Conservation (phyloP, 2,888 invertebrate genomes). For the Lasius fuliginosus region DNA sequence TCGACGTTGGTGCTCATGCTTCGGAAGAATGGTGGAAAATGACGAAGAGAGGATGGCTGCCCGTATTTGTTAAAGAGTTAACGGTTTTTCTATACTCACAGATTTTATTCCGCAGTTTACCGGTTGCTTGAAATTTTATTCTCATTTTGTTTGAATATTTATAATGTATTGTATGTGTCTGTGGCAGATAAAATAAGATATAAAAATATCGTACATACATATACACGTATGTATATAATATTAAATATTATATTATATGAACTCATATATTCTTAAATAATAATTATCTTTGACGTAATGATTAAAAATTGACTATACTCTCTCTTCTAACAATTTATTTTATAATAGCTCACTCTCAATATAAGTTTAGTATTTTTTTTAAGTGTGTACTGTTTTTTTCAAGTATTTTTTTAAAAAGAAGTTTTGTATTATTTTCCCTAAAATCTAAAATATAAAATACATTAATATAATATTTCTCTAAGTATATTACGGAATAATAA, state of each 20-base stretch:
- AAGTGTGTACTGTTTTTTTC: neutral
- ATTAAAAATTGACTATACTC: neutral
- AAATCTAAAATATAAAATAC: neutral
- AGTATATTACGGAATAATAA: slow-evolving; percentile 7
- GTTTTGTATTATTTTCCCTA: neutral
- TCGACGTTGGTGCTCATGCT: neutral
- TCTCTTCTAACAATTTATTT: neutral
- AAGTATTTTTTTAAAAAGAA: neutral
- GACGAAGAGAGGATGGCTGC: neutral
- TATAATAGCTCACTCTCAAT: neutral
- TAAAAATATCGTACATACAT: too few species aligned
- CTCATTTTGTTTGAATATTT: neutral
- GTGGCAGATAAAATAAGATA: neutral
- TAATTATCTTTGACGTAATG: neutral
- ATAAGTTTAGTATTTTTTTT: neutral
- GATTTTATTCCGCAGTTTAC: neutral
- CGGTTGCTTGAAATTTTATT: neutral
- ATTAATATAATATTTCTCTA: neutral
- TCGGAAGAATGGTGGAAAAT: slow-evolving; percentile 12
- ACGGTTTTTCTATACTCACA: neutral
- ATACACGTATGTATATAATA: neutral
- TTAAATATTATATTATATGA: neutral
- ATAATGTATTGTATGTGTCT: neutral
- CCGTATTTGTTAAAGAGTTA: neutral
- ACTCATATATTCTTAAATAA: neutral